A percentile compares a stretch with the other conserved stretches of the same genome.
phyloP scores from a whole-genome alignment of 2,888 invertebrate genomes.

The Lycaena phlaeas region DNA sequence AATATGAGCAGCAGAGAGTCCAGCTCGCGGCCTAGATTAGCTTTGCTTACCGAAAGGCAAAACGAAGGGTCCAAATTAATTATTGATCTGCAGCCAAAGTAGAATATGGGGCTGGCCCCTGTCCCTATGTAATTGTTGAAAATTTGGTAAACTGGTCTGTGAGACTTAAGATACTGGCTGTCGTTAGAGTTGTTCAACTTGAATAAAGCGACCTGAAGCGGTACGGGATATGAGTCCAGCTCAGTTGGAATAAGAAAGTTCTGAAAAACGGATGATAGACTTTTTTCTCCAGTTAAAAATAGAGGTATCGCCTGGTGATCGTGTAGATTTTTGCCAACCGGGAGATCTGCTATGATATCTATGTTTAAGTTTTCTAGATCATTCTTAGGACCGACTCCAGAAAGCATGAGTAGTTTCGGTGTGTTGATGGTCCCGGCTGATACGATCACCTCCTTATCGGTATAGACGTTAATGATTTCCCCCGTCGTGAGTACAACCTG shows the following conservation, averaged over 20 bases:
- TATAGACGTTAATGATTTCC: slow-evolving; percentile 31
- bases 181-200: slow-evolving; percentile 26
- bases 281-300: slow-evolving; percentile 35
- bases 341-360: slow-evolving; percentile 36
- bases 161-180: slow-evolving; percentile 8
- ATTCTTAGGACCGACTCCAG: slow-evolving; percentile 46
- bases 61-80: slow-evolving; percentile 28
- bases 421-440: slow-evolving; percentile 50
- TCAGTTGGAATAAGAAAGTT: slow-evolving; percentile 23
- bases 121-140: slow-evolving; percentile 45
- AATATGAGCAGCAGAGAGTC: slow-evolving; percentile 31
- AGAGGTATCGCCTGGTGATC: slow-evolving; percentile 40
- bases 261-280: slow-evolving; percentile 26
- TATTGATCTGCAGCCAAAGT: slow-evolving; percentile 28
- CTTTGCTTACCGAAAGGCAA: slow-evolving; percentile 33
- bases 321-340: slow-evolving; percentile 52
- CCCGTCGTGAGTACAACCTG: slow-evolving; percentile 30
- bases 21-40: slow-evolving; percentile 37
- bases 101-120: slow-evolving; percentile 29
- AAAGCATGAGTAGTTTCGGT: slow-evolving; percentile 50
- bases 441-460: slow-evolving; percentile 42
- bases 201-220: slow-evolving; percentile 39
- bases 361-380: slow-evolving; percentile 36
- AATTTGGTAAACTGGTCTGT: slow-evolving; percentile 44
- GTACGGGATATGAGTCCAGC: slow-evolving; percentile 32